A percentile compares a stretch with the other conserved stretches of the same genome.
These are phyloP conservation scores for Gastracanthus pulcherrimus DNA, from an alignment of 2,888 invertebrate genomes.

Conservation along the genomic window DNA sequence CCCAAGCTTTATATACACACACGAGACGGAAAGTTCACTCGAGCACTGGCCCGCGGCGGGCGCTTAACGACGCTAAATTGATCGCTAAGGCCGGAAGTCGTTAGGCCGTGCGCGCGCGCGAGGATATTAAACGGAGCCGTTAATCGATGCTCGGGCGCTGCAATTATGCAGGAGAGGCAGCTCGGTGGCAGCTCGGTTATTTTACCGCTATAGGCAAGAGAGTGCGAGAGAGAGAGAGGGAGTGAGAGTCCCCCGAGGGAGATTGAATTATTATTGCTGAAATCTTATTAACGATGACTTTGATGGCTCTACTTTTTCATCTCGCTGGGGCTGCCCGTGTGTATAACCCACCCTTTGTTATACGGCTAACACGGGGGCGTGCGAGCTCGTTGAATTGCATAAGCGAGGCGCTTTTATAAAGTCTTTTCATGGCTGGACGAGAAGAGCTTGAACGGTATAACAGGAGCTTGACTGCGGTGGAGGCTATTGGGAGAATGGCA, in stretches of 20 bases:
- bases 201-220: neutral
- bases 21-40: neutral
- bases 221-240: too few species aligned
- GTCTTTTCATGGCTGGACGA: constrained; percentile 4
- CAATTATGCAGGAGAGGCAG: constrained; percentile 31
- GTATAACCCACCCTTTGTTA: neutral
- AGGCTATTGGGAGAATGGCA: too few species aligned
- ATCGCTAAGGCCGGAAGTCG: constrained; percentile 53
- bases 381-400: neutral
- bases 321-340: neutral
- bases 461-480: too few species aligned
- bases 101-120: too few species aligned
- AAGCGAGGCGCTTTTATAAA: neutral
- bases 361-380: neutral
- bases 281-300: constrained; percentile 45
- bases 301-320: constrained; percentile 24
- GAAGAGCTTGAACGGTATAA: too few species aligned
- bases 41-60: neutral
- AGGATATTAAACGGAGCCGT: constrained; percentile 49
- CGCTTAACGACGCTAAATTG: constrained; percentile 50
- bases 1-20: neutral
- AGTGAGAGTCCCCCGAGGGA: neutral
- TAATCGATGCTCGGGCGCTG: constrained; percentile 50
- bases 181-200: neutral
- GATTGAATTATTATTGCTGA: constrained; percentile 44